These are phyloP conservation scores for Adelges cooleyi DNA, from an alignment of 1,140 invertebrate species.

Conservation along the genomic window DNA sequence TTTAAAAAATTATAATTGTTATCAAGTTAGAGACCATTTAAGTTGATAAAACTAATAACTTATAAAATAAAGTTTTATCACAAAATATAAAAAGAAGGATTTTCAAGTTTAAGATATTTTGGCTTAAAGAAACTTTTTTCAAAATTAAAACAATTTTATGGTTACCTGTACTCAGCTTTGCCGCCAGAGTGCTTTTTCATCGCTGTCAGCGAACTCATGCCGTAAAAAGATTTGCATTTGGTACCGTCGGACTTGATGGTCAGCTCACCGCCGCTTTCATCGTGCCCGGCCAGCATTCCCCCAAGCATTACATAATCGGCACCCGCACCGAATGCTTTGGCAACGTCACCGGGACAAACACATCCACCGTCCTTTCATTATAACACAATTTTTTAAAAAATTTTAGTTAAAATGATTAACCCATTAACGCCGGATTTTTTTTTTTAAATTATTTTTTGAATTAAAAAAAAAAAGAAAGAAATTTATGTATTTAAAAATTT, in stretches of 20 bases:
- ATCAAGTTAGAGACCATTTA: no score
- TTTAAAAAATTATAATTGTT: no score
- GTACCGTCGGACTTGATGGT: conserved; percentile 67
- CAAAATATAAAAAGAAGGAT: no score
- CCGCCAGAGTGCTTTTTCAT: conserved; percentile 84
- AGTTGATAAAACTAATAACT: no score
- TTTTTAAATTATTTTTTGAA: no score
- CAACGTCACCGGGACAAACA: conserved; percentile 83
- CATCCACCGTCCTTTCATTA: conserved; percentile 75
- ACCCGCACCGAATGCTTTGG: conserved; percentile 89
- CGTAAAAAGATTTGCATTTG: conserved; percentile 85
- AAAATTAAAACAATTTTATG: not conserved
- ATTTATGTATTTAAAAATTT: no score
- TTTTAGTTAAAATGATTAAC: no score
- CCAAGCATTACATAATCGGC: conserved; percentile 96
- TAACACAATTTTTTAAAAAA: not conserved
- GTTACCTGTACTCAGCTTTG: conserved; percentile 69
- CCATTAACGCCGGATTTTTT: no score
- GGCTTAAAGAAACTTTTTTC: no score
- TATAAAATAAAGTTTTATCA: no score
- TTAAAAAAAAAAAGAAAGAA: no score
- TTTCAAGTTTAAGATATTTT: no score
- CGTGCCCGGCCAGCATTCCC: conserved; percentile 90
- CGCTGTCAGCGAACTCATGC: conserved; percentile 85
- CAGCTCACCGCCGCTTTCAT: conserved; percentile 80